These are phyloP conservation scores for Dipodomys stephensi DNA, from an alignment of 2,113 vertebrate genomes.

Conservation along the genomic window DNA sequence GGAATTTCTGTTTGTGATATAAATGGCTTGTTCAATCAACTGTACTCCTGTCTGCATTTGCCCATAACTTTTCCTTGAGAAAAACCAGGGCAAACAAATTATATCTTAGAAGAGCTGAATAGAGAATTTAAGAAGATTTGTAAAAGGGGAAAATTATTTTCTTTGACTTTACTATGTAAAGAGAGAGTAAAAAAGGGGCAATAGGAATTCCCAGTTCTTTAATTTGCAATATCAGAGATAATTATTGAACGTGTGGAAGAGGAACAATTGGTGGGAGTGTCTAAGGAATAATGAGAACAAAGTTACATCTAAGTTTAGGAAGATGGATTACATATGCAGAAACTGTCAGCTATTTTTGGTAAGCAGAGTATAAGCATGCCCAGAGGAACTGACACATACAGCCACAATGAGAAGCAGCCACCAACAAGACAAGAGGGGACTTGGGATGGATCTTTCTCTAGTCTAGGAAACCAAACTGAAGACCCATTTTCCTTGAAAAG, in stretches of 20 bases:
- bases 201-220: accelerated
- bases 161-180: background rate
- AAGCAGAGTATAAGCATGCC: no score
- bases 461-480: no score
- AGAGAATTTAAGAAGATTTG: background rate
- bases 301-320: no score
- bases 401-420: no score
- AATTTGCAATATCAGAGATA: background rate
- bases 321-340: no score
- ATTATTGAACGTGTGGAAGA: background rate
- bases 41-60: background rate
- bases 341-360: no score
- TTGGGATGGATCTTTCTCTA: no score
- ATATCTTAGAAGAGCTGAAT: background rate
- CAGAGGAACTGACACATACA: no score
- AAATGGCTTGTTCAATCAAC: background rate
- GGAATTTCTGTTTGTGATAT: background rate
- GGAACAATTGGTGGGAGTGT: no score
- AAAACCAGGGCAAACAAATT: background rate
- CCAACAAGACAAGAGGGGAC: no score
- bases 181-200: background rate
- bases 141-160: background rate
- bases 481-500: no score
- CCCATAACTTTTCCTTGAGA: background rate
- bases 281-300: no score